phyloP scores from a whole-genome alignment of 64 coral and sea anemone species.

The Stichodactyla mertensii region DNA sequence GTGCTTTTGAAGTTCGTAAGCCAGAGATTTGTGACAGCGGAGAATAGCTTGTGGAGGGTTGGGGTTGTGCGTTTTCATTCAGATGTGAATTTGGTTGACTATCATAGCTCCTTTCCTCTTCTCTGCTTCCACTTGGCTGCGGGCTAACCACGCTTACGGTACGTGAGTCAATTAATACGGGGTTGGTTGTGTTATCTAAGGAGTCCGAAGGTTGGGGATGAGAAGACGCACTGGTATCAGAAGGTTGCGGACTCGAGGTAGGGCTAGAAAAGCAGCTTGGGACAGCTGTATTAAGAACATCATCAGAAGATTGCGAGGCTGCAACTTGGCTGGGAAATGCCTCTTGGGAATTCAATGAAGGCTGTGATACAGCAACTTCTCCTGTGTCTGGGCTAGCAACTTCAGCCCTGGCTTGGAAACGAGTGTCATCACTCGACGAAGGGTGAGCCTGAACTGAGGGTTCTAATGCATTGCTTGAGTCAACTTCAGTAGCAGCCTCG shows the following conservation, averaged over 20 bases:
- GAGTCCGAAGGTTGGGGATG: background rate
- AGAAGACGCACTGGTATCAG: background rate
- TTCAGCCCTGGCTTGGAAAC: background rate
- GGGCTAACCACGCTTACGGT: background rate
- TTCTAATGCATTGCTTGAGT: background rate
- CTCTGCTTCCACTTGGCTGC: background rate
- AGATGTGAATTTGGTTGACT: background rate
- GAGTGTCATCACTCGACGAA: background rate
- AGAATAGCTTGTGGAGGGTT: background rate
- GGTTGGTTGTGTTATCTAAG: background rate
- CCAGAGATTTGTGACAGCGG: background rate
- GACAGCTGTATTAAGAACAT: background rate
- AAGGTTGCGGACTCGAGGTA: constrained; percentile 12
- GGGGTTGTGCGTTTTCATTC: background rate
- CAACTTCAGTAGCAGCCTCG: background rate
- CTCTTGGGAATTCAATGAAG: background rate
- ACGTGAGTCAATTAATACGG: background rate
- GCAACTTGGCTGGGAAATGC: background rate
- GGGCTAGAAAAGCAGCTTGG: background rate
- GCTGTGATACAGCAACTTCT: background rate
- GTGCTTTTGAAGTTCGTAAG: background rate
- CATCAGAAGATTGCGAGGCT: background rate
- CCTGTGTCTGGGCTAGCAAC: background rate
- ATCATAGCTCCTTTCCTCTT: background rate
- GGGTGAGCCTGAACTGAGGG: background rate